A percentile compares a stretch with the other conserved stretches of the same genome.
Evolutionary conservation across 2,888 invertebrate genomes (phyloP).

Genomic region (Arctia plantaginis): DNA sequence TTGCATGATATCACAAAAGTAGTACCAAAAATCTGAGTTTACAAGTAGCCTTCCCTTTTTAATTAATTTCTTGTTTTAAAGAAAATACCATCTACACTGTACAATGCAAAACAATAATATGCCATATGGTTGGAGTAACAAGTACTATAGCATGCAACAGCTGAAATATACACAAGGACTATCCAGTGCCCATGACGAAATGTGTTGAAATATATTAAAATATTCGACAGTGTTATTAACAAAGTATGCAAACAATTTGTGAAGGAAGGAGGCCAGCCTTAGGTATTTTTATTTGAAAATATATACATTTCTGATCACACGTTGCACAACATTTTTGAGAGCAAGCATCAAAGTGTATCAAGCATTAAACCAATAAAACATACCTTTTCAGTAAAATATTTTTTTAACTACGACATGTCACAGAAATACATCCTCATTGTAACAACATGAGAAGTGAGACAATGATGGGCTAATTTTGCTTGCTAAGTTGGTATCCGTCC

Average conservation of each 20-base stretch:
- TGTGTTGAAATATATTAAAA: slow-evolving; percentile 35
- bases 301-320: slow-evolving; percentile 69
- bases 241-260: slow-evolving; percentile 95
- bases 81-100: not conserved
- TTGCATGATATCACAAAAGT: slow-evolving; percentile 20
- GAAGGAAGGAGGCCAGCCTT: slow-evolving; percentile 92
- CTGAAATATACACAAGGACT: slow-evolving; percentile 32
- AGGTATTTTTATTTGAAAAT: slow-evolving; percentile 65
- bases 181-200: slow-evolving; percentile 28
- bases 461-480: slow-evolving; percentile 73
- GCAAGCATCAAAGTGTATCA: slow-evolving; percentile 80
- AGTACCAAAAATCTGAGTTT: slow-evolving; percentile 17
- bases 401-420: slow-evolving; percentile 86
- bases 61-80: not conserved
- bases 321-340: slow-evolving; percentile 67
- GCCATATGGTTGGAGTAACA: slow-evolving; percentile 26
- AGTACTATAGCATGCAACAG: slow-evolving; percentile 24
- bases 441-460: slow-evolving; percentile 64
- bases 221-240: slow-evolving; percentile 55
- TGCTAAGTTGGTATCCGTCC: slow-evolving; percentile 84
- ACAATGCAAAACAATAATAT: slow-evolving; percentile 17
- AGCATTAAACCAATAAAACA: slow-evolving; percentile 84
- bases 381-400: slow-evolving; percentile 82
- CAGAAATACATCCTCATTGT: slow-evolving; percentile 77
- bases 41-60: slow-evolving; percentile 26